Base-by-base conservation (phyloP, 2,113 vertebrate species). In the Thymallus thymallus region DNA sequence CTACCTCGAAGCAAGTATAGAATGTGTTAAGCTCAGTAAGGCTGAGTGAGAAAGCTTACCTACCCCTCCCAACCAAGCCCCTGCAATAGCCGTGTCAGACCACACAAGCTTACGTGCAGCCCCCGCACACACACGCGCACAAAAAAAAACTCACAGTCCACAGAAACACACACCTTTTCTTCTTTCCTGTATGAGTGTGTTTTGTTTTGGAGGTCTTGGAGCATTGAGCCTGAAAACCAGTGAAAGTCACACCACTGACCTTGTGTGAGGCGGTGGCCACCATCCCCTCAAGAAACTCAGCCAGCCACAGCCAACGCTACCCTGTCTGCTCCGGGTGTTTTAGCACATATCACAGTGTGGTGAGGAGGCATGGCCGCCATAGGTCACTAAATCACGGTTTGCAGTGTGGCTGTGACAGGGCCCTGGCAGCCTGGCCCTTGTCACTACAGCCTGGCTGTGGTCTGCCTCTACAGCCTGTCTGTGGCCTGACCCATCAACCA, bases 241-340 rank as follows among this genome's bases (percentile, higher is more conserved):
- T 71, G 78, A 29, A 6, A 26, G 26, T 58, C 72, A 81, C 74
- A 51, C 48, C 12, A 51, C 14, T 51, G 5, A 16, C 80, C 64
- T 65, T 56, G 55, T 46, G 65, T 70, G 70, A 22, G 20, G 6
- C 4, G 6, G 18, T 55, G 51, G n/a, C 48, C 16, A 16, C 13
- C 18, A 5, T 18, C 12, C 16, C 48, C 14, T 51, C 48, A 60
- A 16, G 10, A 60, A 5, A 22, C 56, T 22, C 18, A 23, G 20
- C 6, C n/a, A 9, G 0, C 56, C 56, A n/a, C 6, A 60, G n/a
- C n/a, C 20, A 22, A 22, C 10, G 67, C 76, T 68, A 73, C 24
- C 35, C 10, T 58, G 62, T 60, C 58, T 70, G 77, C 76, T 76
- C 63, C 78, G 81, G 82, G 72, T 81, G 80, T 85, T 82, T 77